A percentile compares a stretch with the other conserved stretches of the same genome.
phyloP scores from a whole-genome alignment of 1,140 invertebrate genomes.

The Drosophila sp. region DNA sequence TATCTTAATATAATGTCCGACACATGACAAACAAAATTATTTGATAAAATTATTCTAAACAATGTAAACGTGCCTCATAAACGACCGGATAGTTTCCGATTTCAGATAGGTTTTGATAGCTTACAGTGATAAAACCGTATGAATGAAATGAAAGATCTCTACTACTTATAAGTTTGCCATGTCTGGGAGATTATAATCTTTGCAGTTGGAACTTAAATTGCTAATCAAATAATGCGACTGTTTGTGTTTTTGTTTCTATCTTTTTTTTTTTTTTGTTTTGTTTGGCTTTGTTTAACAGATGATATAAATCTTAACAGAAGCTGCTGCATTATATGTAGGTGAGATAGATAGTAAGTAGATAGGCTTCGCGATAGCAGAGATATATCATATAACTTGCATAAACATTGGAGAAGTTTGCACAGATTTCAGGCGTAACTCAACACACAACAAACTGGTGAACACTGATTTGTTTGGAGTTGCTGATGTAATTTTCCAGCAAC shows the following conservation, averaged over 20 bases:
- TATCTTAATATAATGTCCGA: no score
- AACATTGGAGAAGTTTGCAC: conserved; percentile 39
- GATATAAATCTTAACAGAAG: conserved; percentile 16
- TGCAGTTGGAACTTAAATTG: conserved; percentile 4
- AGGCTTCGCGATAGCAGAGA: not conserved
- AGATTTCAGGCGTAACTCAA: conserved; percentile 42
- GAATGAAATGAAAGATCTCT: not conserved
- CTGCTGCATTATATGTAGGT: not conserved
- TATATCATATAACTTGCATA: conserved; percentile 40
- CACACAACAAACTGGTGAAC: not conserved
- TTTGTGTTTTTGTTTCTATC: conserved; percentile 9
- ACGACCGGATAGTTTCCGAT: no score
- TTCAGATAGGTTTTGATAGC: not conserved
- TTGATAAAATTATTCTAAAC: no score
- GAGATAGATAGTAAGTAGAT: not conserved
- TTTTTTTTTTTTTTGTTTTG: no score
- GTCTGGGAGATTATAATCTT: not conserved
- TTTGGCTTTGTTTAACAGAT: conserved; percentile 7
- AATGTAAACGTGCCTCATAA: no score
- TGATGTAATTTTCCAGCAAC: conserved; percentile 57
- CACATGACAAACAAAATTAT: no score
- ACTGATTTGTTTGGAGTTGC: conserved; percentile 38
- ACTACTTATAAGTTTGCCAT: not conserved
- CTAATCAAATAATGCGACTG: conserved; percentile 17
- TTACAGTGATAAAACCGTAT: not conserved